A percentile compares a stretch with the other conserved stretches of the same genome.
phyloP scores from a whole-genome alignment of 2,797 vertebrate species.

The Ataeniobius toweri region DNA sequence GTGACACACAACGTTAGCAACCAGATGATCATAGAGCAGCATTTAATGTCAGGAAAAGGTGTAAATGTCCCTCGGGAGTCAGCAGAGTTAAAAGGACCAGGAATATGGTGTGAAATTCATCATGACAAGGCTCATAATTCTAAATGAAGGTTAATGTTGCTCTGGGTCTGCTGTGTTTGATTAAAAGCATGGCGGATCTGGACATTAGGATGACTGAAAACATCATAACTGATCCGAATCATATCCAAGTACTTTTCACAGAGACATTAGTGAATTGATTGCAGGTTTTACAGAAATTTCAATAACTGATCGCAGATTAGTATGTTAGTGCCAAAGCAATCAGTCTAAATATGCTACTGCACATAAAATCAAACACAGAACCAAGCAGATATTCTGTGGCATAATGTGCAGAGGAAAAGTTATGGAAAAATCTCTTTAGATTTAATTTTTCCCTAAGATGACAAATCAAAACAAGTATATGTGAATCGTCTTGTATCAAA shows the following conservation, averaged over 20 bases:
- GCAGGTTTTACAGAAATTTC: not conserved
- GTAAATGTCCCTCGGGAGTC: not conserved
- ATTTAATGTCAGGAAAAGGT: slow-evolving; percentile 5
- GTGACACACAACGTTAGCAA: slow-evolving; percentile 6
- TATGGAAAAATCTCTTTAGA: not conserved
- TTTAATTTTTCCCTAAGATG: not conserved
- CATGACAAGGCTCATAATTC: not conserved
- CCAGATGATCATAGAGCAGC: slow-evolving; percentile 5
- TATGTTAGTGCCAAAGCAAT: too few species aligned
- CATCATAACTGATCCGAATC: not conserved
- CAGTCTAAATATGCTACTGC: not conserved
- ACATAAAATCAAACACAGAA: not conserved
- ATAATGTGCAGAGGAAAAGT: not conserved
- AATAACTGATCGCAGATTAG: too few species aligned
- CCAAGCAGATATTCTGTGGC: not conserved
- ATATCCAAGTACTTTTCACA: not conserved
- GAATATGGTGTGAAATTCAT: slow-evolving; percentile 12
- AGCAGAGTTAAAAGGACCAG: slow-evolving; percentile 4
- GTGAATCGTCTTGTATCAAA: too few species aligned
- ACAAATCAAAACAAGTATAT: not conserved
- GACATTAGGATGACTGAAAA: slow-evolving; percentile 3
- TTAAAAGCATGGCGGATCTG: not conserved
- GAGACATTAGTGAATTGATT: not conserved
- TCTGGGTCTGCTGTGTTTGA: not conserved
- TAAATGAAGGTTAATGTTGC: slow-evolving; percentile 1